phyloP scores from a whole-genome alignment of 2,113 vertebrate species.

The Vidua macroura region DNA sequence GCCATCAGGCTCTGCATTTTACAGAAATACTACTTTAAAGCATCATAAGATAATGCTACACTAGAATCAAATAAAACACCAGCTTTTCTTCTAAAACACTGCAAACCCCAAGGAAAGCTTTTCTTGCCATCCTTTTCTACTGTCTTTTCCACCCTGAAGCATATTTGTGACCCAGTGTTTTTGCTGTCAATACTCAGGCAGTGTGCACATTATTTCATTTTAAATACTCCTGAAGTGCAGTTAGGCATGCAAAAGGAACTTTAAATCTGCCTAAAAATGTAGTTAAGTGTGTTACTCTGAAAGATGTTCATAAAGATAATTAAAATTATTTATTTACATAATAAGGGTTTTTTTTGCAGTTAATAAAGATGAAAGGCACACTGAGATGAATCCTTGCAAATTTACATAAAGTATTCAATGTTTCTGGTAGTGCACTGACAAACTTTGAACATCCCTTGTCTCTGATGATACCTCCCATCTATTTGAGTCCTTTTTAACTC shows the following conservation, averaged over 20 bases:
- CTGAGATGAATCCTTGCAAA: background rate
- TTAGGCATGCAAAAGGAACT: background rate
- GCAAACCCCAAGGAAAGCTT: background rate
- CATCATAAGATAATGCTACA: background rate
- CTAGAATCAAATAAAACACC: background rate
- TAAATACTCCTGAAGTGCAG: background rate
- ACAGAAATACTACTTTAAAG: background rate
- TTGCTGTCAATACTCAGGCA: background rate
- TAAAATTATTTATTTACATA: background rate
- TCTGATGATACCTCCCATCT: background rate
- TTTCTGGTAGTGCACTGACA: background rate
- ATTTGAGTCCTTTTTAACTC: background rate
- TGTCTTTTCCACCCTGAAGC: background rate
- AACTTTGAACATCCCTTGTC: background rate
- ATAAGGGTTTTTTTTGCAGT: background rate
- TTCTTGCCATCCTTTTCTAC: background rate
- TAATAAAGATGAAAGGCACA: background rate
- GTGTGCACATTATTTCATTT: background rate
- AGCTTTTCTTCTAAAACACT: background rate
- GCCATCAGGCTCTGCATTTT: background rate
- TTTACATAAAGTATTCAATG: background rate
- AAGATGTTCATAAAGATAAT: background rate
- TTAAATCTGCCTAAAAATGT: background rate
- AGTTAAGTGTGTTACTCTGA: background rate
- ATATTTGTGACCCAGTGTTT: background rate